Conservation (phyloP, 2,797 vertebrate species). For the Melanotaenia pygmaea region DNA sequence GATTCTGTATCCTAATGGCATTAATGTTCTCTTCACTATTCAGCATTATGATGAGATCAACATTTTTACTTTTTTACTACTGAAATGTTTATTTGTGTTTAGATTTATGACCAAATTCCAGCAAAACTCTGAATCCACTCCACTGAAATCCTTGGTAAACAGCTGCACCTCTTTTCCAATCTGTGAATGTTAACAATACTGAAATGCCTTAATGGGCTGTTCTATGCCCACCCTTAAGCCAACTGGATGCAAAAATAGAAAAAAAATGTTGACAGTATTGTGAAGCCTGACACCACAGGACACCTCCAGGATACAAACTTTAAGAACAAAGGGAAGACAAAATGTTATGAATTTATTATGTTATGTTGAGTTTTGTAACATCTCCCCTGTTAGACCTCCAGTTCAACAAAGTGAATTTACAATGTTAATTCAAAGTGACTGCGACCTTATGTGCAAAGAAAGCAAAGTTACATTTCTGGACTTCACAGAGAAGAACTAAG, state of each 20-base stretch:
- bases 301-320: neutral
- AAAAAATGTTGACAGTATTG: neutral
- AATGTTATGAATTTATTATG: neutral
- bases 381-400: neutral
- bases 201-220: neutral
- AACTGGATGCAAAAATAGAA: neutral
- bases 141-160: neutral
- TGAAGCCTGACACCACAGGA: neutral
- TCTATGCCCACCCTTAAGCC: neutral
- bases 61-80: neutral
- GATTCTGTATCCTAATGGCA: neutral
- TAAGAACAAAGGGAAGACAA: neutral
- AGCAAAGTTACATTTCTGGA: conserved; percentile 22
- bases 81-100: neutral
- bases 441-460: conserved; percentile 22
- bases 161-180: neutral
- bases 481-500: conserved; percentile 11
- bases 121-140: neutral
- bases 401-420: neutral
- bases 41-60: neutral
- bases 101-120: neutral
- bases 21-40: neutral
- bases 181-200: neutral
- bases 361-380: neutral
- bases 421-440: neutral